Evolutionary conservation across 1,140 invertebrate species (phyloP).

Genomic region (Drosophila repleta): DNA sequence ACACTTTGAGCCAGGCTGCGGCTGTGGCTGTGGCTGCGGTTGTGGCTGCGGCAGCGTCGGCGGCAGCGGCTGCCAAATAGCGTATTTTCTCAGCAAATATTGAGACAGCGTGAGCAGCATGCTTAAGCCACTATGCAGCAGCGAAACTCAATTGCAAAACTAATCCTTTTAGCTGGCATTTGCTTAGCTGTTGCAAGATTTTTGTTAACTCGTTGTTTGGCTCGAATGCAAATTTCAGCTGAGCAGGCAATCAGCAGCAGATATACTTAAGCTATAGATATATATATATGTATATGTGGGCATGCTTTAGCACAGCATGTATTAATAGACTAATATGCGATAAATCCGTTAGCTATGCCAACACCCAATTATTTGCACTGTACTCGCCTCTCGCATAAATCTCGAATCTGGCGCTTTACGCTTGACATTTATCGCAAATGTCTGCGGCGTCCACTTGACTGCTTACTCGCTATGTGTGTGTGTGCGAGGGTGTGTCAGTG

Average conservation of each 20-base stretch:
- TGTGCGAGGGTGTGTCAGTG: not conserved
- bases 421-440: slow-evolving; percentile 53
- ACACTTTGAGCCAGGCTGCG: slow-evolving; percentile 16
- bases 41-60: not conserved
- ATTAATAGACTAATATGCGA: not conserved
- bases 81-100: slow-evolving; percentile 49
- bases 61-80: slow-evolving; percentile 11
- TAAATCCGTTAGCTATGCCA: slow-evolving; percentile 36
- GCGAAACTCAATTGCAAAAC: slow-evolving; percentile 38
- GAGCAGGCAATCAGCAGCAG: slow-evolving; percentile 4
- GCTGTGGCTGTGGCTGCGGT: not conserved
- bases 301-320: not conserved
- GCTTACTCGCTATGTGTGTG: slow-evolving; percentile 1
- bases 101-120: slow-evolving; percentile 23
- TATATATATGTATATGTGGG: not conserved
- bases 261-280: not conserved
- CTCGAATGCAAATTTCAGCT: slow-evolving; percentile 59
- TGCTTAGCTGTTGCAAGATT: slow-evolving; percentile 17
- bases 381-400: slow-evolving; percentile 33
- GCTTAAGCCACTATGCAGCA: slow-evolving; percentile 6
- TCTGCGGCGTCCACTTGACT: slow-evolving; percentile 41
- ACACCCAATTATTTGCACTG: slow-evolving; percentile 47
- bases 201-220: slow-evolving; percentile 14
- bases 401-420: slow-evolving; percentile 31
- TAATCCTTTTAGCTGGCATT: slow-evolving; percentile 49